phyloP scores from a whole-genome alignment of 1,140 invertebrate species.

The Hycleus phaleratus region DNA sequence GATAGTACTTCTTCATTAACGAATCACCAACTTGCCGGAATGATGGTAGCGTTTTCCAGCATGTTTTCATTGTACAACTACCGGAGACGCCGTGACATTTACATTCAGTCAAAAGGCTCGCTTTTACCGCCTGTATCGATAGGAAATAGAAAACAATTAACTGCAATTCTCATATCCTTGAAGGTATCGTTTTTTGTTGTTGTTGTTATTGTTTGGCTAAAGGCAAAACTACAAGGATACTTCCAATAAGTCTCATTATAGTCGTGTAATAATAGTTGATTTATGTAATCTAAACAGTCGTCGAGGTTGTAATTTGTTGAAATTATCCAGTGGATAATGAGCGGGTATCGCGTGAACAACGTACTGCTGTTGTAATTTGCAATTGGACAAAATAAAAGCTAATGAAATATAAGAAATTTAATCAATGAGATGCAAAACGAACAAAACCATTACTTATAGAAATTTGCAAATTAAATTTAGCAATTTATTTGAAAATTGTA shows the following conservation, averaged over 20 bases:
- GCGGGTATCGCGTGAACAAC: not conserved
- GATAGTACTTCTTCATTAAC: slow-evolving; percentile 75
- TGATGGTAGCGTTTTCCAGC: slow-evolving; percentile 83
- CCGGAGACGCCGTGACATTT: slow-evolving; percentile 96
- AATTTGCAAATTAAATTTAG: no score
- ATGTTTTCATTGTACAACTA: slow-evolving; percentile 89
- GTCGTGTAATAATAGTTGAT: slow-evolving; percentile 7
- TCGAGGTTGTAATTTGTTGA: slow-evolving; percentile 9
- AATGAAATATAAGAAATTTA: no score
- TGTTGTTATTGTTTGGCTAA: no score
- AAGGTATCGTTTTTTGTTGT: no score
- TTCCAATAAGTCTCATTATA: slow-evolving; percentile 3
- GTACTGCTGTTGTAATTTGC: no score
- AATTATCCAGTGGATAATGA: slow-evolving; percentile 9
- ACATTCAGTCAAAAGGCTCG: slow-evolving; percentile 74
- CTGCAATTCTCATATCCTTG: no score
- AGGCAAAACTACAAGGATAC: no score
- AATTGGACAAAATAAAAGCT: no score
- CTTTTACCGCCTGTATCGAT: slow-evolving; percentile 70
- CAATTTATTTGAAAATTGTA: no score
- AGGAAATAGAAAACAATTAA: not conserved
- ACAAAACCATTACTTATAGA: no score
- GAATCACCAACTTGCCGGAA: slow-evolving; percentile 78
- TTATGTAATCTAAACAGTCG: slow-evolving; percentile 6
- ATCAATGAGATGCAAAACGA: no score